Evolutionary conservation across 2,797 vertebrate genomes (phyloP).

Genomic region (Spondyliosoma cantharus): DNA sequence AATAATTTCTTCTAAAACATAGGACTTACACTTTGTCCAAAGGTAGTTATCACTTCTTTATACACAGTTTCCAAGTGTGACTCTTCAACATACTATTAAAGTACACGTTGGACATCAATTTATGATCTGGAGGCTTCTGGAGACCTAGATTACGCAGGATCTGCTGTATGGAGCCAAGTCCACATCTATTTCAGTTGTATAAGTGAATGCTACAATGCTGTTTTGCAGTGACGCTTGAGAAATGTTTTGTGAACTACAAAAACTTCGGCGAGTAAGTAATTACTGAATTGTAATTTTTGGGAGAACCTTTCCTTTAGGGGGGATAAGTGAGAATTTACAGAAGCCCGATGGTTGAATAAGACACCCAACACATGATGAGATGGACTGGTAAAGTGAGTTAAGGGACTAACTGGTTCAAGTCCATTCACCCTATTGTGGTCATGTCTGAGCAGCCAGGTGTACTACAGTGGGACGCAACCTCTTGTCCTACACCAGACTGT

Average conservation of each 20-base stretch:
- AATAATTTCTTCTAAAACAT: neutral
- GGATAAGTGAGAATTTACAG: neutral
- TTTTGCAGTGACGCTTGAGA: no score
- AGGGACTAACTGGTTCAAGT: neutral
- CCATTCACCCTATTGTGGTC: neutral
- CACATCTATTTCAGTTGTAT: no score
- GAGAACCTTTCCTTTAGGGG: neutral
- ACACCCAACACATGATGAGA: neutral
- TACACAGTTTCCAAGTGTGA: neutral
- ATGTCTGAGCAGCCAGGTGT: neutral
- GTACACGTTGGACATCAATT: neutral
- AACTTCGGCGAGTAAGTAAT: no score
- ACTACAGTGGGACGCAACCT: no score
- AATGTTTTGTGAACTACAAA: no score
- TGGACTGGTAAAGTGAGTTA: neutral
- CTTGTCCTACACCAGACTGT: constrained; percentile 12
- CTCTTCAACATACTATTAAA: neutral
- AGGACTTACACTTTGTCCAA: neutral
- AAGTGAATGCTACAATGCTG: no score
- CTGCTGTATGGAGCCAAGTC: no score
- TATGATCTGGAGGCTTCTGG: neutral
- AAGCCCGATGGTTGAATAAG: neutral
- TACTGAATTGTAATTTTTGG: no score
- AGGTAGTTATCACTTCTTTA: neutral
- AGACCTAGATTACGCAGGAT: no score